Evolutionary conservation across 2,113 vertebrate species (phyloP), one percentile per base, ranked within the genome.

Genomic region (Scolopax mira): DNA sequence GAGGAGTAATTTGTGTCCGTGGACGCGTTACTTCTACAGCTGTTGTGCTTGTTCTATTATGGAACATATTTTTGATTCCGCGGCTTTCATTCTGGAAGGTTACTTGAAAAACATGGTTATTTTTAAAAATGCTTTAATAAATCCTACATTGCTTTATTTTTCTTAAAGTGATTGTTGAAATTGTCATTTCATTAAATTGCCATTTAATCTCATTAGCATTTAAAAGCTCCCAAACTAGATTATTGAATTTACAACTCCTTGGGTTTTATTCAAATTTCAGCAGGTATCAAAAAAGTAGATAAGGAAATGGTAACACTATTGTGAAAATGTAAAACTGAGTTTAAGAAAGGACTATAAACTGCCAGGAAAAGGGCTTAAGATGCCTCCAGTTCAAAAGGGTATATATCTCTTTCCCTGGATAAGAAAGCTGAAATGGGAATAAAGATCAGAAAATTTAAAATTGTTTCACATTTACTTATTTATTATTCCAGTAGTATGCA

Each of bases 191-290:
- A 16, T 42, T 42, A 42, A 42, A 60, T 67, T 80, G 46, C 55
- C 5, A 71, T 86, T 89, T 94, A 92, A 93, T 83, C 75, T 83
- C 48, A 80, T 81, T 81, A 95, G 16, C 35, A 95, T 80, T 86
- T 66, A 86, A 86, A 93, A 83, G 7, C 10, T 77, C 7, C 7
- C 6, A 64, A 81, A 86, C 14, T 37, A 74, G 42, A 28, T 46
- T 83, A 18, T 58, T n/a, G 19, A 90, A 73, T 70, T 72, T 58
- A 39, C 2, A 54, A 54, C 28, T 49, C 64, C 18, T 61, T 66
- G 37, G 2, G 4, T 44, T 89, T 90, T 72, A 60, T 75, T 91
- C 12, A 85, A 35, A 71, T 74, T 81, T 74, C 72, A 90, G 9
- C 13, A 77, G 37, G 22, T 83, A 73, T 49, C 7, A 18, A 21